These are phyloP conservation scores for Rhamphomyia laevipes DNA, from an alignment of 2,888 invertebrate genomes.

Conservation along the genomic window DNA sequence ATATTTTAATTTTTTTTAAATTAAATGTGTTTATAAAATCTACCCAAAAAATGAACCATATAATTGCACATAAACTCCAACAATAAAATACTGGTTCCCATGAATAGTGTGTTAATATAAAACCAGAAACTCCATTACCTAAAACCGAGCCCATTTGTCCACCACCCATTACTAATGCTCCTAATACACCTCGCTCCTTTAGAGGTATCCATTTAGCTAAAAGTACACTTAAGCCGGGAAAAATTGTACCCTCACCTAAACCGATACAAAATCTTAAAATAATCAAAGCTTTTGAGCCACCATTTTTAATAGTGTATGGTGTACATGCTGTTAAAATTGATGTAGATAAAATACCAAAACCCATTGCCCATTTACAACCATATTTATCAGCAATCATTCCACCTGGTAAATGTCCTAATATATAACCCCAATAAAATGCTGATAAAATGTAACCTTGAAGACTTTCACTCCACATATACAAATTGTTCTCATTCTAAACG, in stretches of 20 bases:
- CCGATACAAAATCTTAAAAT: constrained; percentile 66
- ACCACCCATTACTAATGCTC: constrained; percentile 68
- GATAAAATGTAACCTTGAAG: constrained; percentile 67
- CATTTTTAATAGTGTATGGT: constrained; percentile 52
- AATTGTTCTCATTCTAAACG: constrained; percentile 25
- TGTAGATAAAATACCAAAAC: constrained; percentile 69
- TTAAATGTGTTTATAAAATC: too few relatives aligned
- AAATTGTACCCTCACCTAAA: constrained; percentile 74
- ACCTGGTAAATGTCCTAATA: constrained; percentile 71
- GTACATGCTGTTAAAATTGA: constrained; percentile 72
- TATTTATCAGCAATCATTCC: constrained; percentile 55
- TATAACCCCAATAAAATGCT: constrained; percentile 78
- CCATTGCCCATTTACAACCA: constrained; percentile 76
- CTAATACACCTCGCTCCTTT: constrained; percentile 63
- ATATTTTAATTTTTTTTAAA: too few relatives aligned
- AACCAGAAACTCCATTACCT: constrained; percentile 53
- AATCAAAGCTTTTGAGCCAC: constrained; percentile 60
- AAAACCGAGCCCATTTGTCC: constrained; percentile 54
- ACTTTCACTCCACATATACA: constrained; percentile 52
- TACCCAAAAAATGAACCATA: constrained; percentile 63
- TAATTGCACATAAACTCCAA: constrained; percentile 57
- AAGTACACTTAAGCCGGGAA: constrained; percentile 71
- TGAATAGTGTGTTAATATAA: constrained; percentile 49
- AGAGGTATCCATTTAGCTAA: constrained; percentile 72
- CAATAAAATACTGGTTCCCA: constrained; percentile 74